A percentile compares a stretch with the other conserved stretches of the same genome.
Evolutionary conservation across 2,113 vertebrate genomes (phyloP).

Genomic region (Sinocyclocheilus maitianheensis): DNA sequence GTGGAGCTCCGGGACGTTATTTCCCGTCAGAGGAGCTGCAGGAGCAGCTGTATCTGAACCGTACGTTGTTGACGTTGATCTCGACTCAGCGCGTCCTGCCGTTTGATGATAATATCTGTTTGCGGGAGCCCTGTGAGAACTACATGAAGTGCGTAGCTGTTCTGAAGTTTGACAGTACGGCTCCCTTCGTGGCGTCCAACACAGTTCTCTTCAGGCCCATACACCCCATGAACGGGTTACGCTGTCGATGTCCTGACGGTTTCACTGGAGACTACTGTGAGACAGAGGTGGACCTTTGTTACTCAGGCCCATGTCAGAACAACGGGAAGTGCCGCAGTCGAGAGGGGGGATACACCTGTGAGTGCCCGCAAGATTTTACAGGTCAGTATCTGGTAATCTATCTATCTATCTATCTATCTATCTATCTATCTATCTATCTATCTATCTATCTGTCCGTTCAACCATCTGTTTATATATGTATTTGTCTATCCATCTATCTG

Average conservation of each 20-base stretch:
- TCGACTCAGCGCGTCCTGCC: constrained; percentile 84
- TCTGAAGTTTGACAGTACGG: constrained; percentile 83
- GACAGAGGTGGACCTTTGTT: constrained; percentile 87
- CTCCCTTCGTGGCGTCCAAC: constrained; percentile 83
- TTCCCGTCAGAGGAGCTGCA: constrained; percentile 84
- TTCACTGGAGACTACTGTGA: constrained; percentile 88
- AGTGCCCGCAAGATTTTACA: constrained; percentile 82
- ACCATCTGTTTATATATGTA: too few species aligned
- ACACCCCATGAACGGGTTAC: constrained; percentile 83
- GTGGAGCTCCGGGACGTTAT: constrained; percentile 74
- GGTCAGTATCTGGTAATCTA: constrained; percentile 69
- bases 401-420: neutral
- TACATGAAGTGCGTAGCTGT: constrained; percentile 91
- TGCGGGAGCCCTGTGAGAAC: constrained; percentile 88
- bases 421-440: neutral
- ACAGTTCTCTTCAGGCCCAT: constrained; percentile 86
- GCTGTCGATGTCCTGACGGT: constrained; percentile 83
- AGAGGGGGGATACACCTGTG: constrained; percentile 85
- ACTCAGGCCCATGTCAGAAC: constrained; percentile 81
- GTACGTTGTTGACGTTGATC: constrained; percentile 78
- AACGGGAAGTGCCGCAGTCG: constrained; percentile 81
- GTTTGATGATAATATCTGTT: constrained; percentile 88
- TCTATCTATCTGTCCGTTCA: neutral
- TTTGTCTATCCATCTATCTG: too few species aligned
- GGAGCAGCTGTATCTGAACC: constrained; percentile 88